A percentile compares a stretch with the other conserved stretches of the same genome.
Conservation (phyloP, 1,140 invertebrate species). For the Trachymyrmex cornetzi region DNA sequence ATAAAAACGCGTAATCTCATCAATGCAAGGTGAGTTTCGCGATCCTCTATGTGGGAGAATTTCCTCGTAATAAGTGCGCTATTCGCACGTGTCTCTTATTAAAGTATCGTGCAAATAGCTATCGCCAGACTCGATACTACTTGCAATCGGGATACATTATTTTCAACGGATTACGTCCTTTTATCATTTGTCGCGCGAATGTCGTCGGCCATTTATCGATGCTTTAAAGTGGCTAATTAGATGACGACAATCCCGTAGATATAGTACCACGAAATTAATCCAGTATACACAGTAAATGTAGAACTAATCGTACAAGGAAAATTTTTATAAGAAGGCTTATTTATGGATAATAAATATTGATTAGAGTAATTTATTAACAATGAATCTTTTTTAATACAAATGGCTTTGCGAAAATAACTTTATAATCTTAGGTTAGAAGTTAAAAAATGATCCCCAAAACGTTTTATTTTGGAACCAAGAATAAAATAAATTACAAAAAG, state of each 20-base stretch:
- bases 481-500: no score
- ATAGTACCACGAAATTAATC: no score
- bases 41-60: slow-evolving; percentile 70
- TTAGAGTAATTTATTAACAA: no score
- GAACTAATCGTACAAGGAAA: no score
- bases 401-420: no score
- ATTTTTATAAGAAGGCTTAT: no score
- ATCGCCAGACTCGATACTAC: slow-evolving; percentile 70
- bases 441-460: no score
- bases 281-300: no score
- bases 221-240: not conserved
- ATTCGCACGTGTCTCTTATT: slow-evolving; percentile 80
- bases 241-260: not conserved
- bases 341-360: no score
- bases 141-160: slow-evolving; percentile 10
- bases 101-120: slow-evolving; percentile 80
- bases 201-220: not conserved
- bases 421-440: no score
- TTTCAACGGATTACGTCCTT: slow-evolving; percentile 14
- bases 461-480: no score
- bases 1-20: slow-evolving; percentile 83
- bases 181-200: not conserved
- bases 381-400: no score
- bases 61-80: slow-evolving; percentile 81
- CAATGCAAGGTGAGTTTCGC: slow-evolving; percentile 76